Evolutionary conservation across 2,888 invertebrate species (phyloP).

Genomic region (Diadegma fenestrale): DNA sequence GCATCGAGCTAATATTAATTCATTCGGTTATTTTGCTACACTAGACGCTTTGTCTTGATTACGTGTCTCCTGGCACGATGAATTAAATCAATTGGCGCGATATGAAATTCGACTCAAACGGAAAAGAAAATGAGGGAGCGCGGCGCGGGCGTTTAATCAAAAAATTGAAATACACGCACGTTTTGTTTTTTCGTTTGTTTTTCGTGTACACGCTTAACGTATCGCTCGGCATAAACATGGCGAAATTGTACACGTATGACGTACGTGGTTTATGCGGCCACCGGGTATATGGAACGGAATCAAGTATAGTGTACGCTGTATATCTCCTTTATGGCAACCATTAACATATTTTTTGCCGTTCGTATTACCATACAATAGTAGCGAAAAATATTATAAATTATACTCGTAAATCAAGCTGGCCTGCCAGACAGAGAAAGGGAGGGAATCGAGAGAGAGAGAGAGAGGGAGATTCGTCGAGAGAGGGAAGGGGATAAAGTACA

Average conservation of each 20-base stretch:
- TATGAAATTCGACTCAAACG: slow-evolving; percentile 35
- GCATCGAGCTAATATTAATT: slow-evolving; percentile 25
- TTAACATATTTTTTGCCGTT: slow-evolving; percentile 84
- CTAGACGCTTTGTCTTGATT: slow-evolving; percentile 38
- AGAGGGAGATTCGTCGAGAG: no score
- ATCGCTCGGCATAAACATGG: slow-evolving; percentile 58
- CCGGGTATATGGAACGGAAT: slow-evolving; percentile 82
- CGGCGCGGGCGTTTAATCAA: neutral
- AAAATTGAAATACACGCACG: slow-evolving; percentile 12
- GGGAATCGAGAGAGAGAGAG: slow-evolving; percentile 62
- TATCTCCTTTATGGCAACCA: slow-evolving; percentile 84
- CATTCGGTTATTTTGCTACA: slow-evolving; percentile 32
- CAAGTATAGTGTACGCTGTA: slow-evolving; percentile 81
- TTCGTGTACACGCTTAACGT: neutral
- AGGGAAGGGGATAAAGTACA: slow-evolving; percentile 24
- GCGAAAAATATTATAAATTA: slow-evolving; percentile 84
- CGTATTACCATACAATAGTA: slow-evolving; percentile 84
- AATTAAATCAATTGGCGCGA: slow-evolving; percentile 53
- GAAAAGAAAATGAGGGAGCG: neutral
- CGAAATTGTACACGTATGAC: slow-evolving; percentile 67
- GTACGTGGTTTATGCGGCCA: slow-evolving; percentile 78
- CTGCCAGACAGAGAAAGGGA: slow-evolving; percentile 70
- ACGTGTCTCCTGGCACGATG: slow-evolving; percentile 31
- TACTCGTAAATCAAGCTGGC: slow-evolving; percentile 82
- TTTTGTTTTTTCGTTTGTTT: neutral